These are phyloP conservation scores for Sialis lutaria DNA, from an alignment of 2,888 invertebrate genomes.

Conservation along the genomic window DNA sequence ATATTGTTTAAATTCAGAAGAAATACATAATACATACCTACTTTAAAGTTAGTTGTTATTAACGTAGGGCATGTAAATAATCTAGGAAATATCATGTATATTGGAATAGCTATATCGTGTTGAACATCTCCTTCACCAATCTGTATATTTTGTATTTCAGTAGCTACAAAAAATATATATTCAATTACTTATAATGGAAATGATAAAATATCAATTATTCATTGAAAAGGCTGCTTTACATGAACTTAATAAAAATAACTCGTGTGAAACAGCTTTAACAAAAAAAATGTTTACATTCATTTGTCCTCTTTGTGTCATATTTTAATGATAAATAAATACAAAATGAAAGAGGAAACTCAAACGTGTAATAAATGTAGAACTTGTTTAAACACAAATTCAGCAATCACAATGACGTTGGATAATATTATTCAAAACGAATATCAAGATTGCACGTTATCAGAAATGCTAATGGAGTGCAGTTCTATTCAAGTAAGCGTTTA, in stretches of 20 bases:
- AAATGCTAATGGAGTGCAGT: constrained; percentile 10
- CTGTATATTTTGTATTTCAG: constrained; percentile 97
- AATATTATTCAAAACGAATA: background rate
- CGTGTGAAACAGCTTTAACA: too few species aligned
- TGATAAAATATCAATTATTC: too few species aligned
- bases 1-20: constrained; percentile 5
- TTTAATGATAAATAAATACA: too few species aligned
- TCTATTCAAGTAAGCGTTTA: constrained; percentile 10
- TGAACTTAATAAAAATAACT: too few species aligned
- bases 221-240: too few species aligned
- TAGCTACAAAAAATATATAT: constrained; percentile 41
- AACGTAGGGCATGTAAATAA: constrained; percentile 90
- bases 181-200: background rate
- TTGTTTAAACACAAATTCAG: too few species aligned
- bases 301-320: too few species aligned
- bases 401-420: background rate
- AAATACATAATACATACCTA: constrained; percentile 41
- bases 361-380: too few species aligned
- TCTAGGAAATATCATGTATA: constrained; percentile 89
- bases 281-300: too few species aligned
- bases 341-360: too few species aligned
- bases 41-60: constrained; percentile 81
- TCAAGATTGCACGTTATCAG: constrained; percentile 6
- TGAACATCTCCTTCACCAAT: constrained; percentile 85
- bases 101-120: constrained; percentile 66